Percentiles rank a stretch among this genome's conserved stretches.
Conservation (phyloP, 2,797 vertebrate genomes). For the Salarias fasciatus region DNA sequence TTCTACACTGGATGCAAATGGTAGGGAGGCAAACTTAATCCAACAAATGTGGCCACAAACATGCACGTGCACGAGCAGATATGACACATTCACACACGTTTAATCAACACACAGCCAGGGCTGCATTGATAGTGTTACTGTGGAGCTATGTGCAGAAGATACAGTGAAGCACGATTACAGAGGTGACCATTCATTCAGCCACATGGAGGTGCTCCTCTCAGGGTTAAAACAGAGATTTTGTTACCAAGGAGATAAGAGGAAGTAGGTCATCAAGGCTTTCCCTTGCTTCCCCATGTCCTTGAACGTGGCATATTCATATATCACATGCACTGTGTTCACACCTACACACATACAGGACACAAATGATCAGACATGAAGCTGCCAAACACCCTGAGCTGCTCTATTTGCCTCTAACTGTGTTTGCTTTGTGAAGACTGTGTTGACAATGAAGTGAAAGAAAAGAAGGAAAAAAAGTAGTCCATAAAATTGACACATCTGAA, state of each 20-base stretch:
- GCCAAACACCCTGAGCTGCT: neutral
- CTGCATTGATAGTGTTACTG: too few relatives aligned
- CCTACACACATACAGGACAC: neutral
- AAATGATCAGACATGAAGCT: neutral
- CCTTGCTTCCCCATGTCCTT: conserved; percentile 25
- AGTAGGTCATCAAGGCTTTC: conserved; percentile 56
- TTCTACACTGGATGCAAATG: neutral
- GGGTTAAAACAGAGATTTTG: conserved; percentile 50
- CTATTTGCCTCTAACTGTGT: neutral
- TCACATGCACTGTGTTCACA: conserved; percentile 5
- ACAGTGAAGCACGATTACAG: neutral
- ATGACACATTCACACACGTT: neutral
- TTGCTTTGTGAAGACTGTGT: conserved; percentile 1
- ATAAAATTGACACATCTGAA: neutral
- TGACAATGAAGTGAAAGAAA: conserved; percentile 1
- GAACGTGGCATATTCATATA: conserved; percentile 23
- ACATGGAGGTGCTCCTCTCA: conserved; percentile 22
- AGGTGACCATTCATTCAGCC: conserved; percentile 2
- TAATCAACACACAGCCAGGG: neutral
- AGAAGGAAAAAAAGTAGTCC: neutral
- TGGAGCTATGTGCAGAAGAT: too few relatives aligned
- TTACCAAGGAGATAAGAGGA: conserved; percentile 71
- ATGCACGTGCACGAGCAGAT: neutral
- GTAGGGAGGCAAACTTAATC: neutral
- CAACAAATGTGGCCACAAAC: conserved; percentile 9